Evolutionary conservation across 1,140 invertebrate genomes (phyloP).

Genomic region (Zaprionus africanus): DNA sequence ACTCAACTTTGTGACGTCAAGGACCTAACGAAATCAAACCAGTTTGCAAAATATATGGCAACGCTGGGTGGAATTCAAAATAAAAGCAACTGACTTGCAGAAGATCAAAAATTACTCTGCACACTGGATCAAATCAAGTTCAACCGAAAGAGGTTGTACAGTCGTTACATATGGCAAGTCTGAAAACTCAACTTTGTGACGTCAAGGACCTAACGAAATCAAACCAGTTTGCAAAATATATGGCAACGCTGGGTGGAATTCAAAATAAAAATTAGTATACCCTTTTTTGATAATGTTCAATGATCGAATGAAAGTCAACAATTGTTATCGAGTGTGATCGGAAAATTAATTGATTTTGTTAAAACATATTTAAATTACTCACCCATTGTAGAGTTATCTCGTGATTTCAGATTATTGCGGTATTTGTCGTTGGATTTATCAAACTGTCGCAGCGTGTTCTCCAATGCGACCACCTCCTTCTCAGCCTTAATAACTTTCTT

Average conservation of each 20-base stretch:
- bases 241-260: too few relatives aligned
- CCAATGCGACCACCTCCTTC: constrained; percentile 88
- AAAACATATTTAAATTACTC: constrained; percentile 22
- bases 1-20: too few relatives aligned
- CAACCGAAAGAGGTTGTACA: too few relatives aligned
- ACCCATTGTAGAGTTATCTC: constrained; percentile 57
- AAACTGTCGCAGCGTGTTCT: constrained; percentile 89
- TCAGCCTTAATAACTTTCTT: constrained; percentile 88
- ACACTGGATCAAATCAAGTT: constrained; percentile 70
- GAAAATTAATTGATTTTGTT: not conserved
- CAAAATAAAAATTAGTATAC: too few relatives aligned
- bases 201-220: not conserved
- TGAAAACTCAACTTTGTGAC: too few relatives aligned
- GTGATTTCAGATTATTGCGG: constrained; percentile 85
- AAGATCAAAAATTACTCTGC: not conserved
- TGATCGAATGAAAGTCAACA: too few relatives aligned
- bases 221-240: not conserved
- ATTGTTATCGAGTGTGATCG: too few relatives aligned
- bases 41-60: too few relatives aligned
- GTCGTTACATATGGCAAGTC: too few relatives aligned
- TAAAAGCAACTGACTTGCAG: too few relatives aligned
- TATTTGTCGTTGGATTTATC: constrained; percentile 87
- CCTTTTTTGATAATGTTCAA: too few relatives aligned
- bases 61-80: too few relatives aligned
- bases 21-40: not conserved